Base-by-base conservation (phyloP, 1,140 invertebrate species). In the Atta colombica region DNA sequence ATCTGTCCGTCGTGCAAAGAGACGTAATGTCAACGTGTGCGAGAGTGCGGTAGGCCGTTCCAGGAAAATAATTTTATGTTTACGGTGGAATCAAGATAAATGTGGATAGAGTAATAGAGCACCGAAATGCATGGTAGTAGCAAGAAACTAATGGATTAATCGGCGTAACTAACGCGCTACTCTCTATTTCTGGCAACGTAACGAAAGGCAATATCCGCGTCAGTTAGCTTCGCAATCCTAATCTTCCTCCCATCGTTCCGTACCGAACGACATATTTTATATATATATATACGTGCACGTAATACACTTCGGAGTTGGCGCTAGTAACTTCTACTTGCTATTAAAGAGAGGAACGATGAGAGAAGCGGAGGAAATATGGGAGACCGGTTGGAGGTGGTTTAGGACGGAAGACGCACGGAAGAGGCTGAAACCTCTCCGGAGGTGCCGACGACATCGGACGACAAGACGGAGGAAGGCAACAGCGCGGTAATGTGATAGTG, bases 301-400 rank as follows among this genome's bases (percentile, higher is more conserved):
- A 61, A 74, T 31, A 61, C 49, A 51, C 21, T 16, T 55, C 60
- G 74, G 35, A 71, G 55, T 60, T 68, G 51, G 69, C 81, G 81
- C 71, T 45, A 58, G 21, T 85, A 60, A 78, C 77, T 86, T 88
- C 82, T 78, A 66, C 51, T 45, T 49, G 82, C 77, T 78, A 72
- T 89, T 89, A 89, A 89, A 88, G 77, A 90, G 84, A 78, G 74
- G 65, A 53, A 90, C 75, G 75, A 84, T 5, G 75, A 77, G 72
- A 51, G 66, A 81, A 88, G 63, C 61, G 68, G 78, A 88, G 77
- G 85, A 88, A 88, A 81, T 69, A 58, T 61, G 72, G 86, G 66
- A 51, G 63, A 45, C 31, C 21, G 71, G 58, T 45, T 12, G 87
- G 49, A 39, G 49, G 49, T 35, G 55, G 55, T 16, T 8, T 18